Conservation (phyloP, 2,113 vertebrate genomes). For the Nettapus auritus region DNA sequence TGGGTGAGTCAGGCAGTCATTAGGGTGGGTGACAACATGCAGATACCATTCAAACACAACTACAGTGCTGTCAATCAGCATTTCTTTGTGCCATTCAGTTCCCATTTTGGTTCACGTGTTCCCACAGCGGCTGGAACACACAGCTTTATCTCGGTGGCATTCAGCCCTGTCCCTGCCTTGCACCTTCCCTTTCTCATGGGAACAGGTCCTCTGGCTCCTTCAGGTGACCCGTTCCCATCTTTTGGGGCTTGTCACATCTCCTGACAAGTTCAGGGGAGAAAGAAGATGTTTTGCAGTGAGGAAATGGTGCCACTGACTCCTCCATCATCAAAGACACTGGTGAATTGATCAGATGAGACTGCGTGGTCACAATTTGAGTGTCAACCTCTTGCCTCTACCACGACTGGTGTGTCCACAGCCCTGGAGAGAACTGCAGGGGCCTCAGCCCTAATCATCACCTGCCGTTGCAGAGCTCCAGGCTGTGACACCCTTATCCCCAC, state of each 20-base stretch:
- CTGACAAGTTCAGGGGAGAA: background rate
- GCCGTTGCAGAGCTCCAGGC: background rate
- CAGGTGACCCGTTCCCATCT: background rate
- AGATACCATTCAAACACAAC: background rate
- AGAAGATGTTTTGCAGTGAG: rapidly evolving
- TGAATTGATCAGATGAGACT: background rate
- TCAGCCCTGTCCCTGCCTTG: background rate
- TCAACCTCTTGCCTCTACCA: background rate
- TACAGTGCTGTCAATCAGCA: background rate
- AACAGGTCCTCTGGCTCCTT: background rate
- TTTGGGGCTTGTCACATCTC: rapidly evolving
- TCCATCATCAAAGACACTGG: background rate
- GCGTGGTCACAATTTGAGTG: background rate
- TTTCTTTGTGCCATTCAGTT: background rate
- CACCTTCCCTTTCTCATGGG: background rate
- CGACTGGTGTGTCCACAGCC: background rate
- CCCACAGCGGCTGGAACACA: background rate
- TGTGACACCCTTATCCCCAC: background rate
- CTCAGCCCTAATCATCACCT: background rate
- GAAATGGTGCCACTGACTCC: background rate
- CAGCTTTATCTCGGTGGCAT: background rate
- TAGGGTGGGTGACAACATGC: slow-evolving; percentile 5
- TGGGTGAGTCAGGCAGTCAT: background rate
- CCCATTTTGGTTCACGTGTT: background rate
- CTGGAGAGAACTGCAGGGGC: background rate